Evolutionary conservation across 2,888 invertebrate genomes (phyloP).

Genomic region (Coleophora flavipennella): DNA sequence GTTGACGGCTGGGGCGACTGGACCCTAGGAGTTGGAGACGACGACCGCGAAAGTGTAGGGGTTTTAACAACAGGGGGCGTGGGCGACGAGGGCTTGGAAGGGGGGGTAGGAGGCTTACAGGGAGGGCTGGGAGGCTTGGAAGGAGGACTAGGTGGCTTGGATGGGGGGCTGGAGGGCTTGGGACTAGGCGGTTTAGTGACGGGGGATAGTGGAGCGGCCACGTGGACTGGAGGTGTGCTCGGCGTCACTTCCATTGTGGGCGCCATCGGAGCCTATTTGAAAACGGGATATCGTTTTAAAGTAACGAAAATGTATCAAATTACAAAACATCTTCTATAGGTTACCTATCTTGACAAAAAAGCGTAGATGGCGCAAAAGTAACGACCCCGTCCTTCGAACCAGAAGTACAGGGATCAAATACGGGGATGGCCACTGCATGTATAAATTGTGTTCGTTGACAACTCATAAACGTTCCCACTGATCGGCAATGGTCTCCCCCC

Average conservation of each 20-base stretch:
- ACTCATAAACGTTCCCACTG: too few species aligned
- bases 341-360: too few species aligned
- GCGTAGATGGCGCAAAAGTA: too few species aligned
- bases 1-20: constrained; percentile 31
- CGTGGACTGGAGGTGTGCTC: constrained; percentile 39
- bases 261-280: constrained; percentile 30
- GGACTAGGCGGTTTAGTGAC: constrained; percentile 20
- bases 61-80: constrained; percentile 1
- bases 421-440: too few species aligned
- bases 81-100: background rate
- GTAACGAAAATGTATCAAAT: background rate
- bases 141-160: background rate
- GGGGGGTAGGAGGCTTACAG: background rate
- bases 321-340: too few species aligned
- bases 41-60: constrained; percentile 2
- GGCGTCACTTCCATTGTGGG: constrained; percentile 55
- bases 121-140: constrained; percentile 19
- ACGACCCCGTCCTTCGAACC: too few species aligned
- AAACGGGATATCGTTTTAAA: too few species aligned
- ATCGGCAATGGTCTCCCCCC: too few species aligned
- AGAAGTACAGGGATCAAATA: too few species aligned
- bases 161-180: constrained; percentile 12
- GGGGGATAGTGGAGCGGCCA: constrained; percentile 8
- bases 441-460: too few species aligned
- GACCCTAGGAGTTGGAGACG: constrained; percentile 18